A percentile compares a stretch with the other conserved stretches of the same genome.
These are phyloP conservation scores for Torymus tubicola DNA, from an alignment of 2,888 invertebrate genomes.

Conservation along the genomic window DNA sequence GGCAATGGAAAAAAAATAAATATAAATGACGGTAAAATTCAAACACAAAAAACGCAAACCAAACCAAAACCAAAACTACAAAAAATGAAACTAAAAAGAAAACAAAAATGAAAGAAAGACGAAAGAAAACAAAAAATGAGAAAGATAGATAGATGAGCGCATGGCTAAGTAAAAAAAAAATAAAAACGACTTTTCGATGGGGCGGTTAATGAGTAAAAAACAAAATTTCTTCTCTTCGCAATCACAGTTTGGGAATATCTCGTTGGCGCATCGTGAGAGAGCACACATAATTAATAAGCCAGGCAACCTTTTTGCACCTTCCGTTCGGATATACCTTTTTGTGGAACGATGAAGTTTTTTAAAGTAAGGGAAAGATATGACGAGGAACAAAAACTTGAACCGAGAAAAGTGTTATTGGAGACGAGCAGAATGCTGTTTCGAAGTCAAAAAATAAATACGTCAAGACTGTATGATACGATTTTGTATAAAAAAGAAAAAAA, in stretches of 20 bases:
- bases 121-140: slow-evolving; percentile 26
- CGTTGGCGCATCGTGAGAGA: slow-evolving; percentile 54
- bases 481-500: slow-evolving; percentile 40
- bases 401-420: slow-evolving; percentile 58
- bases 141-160: slow-evolving; percentile 13
- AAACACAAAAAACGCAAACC: slow-evolving; percentile 20
- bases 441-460: slow-evolving; percentile 17
- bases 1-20: slow-evolving; percentile 3
- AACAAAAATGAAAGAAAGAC: slow-evolving; percentile 19
- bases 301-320: slow-evolving; percentile 56
- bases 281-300: slow-evolving; percentile 9
- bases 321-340: slow-evolving; percentile 53
- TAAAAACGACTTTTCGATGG: slow-evolving; percentile 29
- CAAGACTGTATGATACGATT: slow-evolving; percentile 45
- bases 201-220: slow-evolving; percentile 27
- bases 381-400: slow-evolving; percentile 37
- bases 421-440: slow-evolving; percentile 20
- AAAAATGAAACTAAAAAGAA: slow-evolving; percentile 8
- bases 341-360: slow-evolving; percentile 48
- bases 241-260: slow-evolving; percentile 54
- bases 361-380: slow-evolving; percentile 30
- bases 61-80: slow-evolving; percentile 13
- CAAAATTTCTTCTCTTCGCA: slow-evolving; percentile 57
- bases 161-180: slow-evolving; percentile 32
- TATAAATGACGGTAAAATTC: slow-evolving; percentile 10